These are phyloP conservation scores for Danaus plexippus DNA, from an alignment of 1,140 invertebrate species.

Conservation along the genomic window DNA sequence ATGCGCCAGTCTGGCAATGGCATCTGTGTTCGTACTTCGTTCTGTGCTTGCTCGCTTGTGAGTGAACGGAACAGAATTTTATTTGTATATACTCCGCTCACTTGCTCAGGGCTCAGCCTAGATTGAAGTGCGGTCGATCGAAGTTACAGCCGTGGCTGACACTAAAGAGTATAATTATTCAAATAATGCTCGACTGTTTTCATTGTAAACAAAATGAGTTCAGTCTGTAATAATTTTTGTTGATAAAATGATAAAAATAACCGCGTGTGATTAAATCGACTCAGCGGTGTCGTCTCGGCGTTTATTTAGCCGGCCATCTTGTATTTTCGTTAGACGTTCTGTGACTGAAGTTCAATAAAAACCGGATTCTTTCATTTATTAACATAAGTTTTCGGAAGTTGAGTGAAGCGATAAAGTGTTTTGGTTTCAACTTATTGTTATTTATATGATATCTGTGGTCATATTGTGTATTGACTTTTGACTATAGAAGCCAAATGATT, in stretches of 20 bases:
- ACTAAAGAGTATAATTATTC: slow-evolving; percentile 33
- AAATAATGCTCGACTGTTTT: slow-evolving; percentile 19
- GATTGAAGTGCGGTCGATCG: slow-evolving; percentile 38
- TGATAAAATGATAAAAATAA: too few relatives aligned
- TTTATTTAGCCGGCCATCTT: slow-evolving; percentile 63
- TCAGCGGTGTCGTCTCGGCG: slow-evolving; percentile 13
- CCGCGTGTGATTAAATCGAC: too few relatives aligned
- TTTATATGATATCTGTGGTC: background rate
- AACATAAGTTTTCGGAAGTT: slow-evolving; percentile 20
- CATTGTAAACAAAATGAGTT: too few relatives aligned
- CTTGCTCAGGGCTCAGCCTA: slow-evolving; percentile 25
- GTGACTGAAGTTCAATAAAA: slow-evolving; percentile 45
- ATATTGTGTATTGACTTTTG: background rate
- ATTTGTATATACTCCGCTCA: slow-evolving; percentile 10
- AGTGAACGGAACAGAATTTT: slow-evolving; percentile 54
- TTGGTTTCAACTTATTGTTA: slow-evolving; percentile 5
- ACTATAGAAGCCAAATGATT: background rate
- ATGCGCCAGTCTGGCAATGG: slow-evolving; percentile 50
- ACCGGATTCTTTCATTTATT: slow-evolving; percentile 31
- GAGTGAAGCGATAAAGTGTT: slow-evolving; percentile 16
- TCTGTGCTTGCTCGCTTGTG: slow-evolving; percentile 36
- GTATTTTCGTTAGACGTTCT: slow-evolving; percentile 39
- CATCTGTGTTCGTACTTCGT: slow-evolving; percentile 44
- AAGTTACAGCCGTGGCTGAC: slow-evolving; percentile 24
- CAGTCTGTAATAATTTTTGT: too few relatives aligned